Evolutionary conservation across 1,140 invertebrate species (phyloP), one percentile per base, ranked within the genome.

Genomic region (Oreohelix idahoensis): DNA sequence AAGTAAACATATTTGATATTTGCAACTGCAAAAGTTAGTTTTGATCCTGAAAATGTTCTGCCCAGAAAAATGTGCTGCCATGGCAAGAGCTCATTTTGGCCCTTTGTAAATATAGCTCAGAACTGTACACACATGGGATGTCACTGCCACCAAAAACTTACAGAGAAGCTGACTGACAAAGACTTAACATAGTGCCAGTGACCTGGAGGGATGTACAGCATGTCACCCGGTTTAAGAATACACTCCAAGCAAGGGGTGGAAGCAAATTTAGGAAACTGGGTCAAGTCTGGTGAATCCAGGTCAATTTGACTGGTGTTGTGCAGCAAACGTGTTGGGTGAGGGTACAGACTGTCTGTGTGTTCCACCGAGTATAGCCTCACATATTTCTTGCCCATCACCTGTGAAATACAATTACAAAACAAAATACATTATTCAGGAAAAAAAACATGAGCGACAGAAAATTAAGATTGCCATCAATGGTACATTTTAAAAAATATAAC

Each of bases 381-480:
- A 89, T 95, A 95, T 92, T 99, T 99, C 73, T 94, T 94, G 0
- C 98, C 98, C 89, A 98, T 77, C 15, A 95, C 84, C 95, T 77
- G 70, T 26, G 38, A 39, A 49, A 74, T 26, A 74, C 23, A 74
- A 58, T 45, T 11, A 58, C 8, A 58, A n/a, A 58, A 58, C n/a
- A n/a, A n/a, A n/a, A n/a, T n/a, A n/a, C n/a, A n/a, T n/a, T n/a
- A n/a, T n/a, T n/a, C n/a, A n/a, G n/a, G n/a, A n/a, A n/a, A n/a
- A n/a, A n/a, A n/a, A n/a, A n/a, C n/a, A n/a, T n/a, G n/a, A n/a
- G n/a, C n/a, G n/a, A n/a, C n/a, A n/a, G n/a, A n/a, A n/a, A n/a
- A n/a, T n/a, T n/a, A n/a, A n/a, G n/a, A n/a, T n/a, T n/a, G n/a
- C n/a, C n/a, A n/a, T n/a, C n/a, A n/a, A n/a, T n/a, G n/a, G n/a